Evolutionary conservation across 2,888 invertebrate species (phyloP).

Genomic region (Aporophyla lueneburgensis): DNA sequence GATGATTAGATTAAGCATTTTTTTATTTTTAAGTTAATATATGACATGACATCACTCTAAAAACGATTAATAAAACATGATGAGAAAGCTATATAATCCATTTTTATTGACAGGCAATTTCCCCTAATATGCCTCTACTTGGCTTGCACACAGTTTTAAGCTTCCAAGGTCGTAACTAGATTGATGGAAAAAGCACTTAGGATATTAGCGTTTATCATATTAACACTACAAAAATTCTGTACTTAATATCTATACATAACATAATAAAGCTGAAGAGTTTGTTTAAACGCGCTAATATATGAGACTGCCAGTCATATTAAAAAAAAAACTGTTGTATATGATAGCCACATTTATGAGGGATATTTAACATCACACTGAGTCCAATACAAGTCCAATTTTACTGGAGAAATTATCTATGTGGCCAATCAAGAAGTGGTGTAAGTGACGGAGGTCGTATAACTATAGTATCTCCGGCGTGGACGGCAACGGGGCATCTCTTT

Average conservation of each 20-base stretch:
- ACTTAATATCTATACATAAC: too few relatives aligned
- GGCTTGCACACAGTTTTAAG: constrained; percentile 36
- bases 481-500: too few relatives aligned
- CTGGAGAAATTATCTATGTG: not conserved
- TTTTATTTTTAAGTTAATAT: constrained; percentile 37
- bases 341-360: too few relatives aligned
- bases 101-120: constrained; percentile 66
- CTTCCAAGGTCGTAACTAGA: constrained; percentile 16
- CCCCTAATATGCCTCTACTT: constrained; percentile 43
- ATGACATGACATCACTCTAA: constrained; percentile 44
- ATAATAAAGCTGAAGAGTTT: too few relatives aligned
- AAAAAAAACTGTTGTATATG: too few relatives aligned
- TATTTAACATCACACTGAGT: too few relatives aligned
- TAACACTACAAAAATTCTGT: not conserved
- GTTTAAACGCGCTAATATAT: too few relatives aligned
- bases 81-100: constrained; percentile 53
- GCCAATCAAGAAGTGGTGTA: too few relatives aligned
- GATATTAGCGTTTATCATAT: constrained; percentile 8
- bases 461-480: too few relatives aligned
- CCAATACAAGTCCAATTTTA: not conserved
- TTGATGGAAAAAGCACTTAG: constrained; percentile 37
- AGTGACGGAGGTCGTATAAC: too few relatives aligned
- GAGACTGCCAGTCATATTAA: too few relatives aligned
- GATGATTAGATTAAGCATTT: not conserved
- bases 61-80: constrained; percentile 60